Evolutionary conservation across 2,113 vertebrate genomes (phyloP).

Genomic region (Hyperopisus bebe): DNA sequence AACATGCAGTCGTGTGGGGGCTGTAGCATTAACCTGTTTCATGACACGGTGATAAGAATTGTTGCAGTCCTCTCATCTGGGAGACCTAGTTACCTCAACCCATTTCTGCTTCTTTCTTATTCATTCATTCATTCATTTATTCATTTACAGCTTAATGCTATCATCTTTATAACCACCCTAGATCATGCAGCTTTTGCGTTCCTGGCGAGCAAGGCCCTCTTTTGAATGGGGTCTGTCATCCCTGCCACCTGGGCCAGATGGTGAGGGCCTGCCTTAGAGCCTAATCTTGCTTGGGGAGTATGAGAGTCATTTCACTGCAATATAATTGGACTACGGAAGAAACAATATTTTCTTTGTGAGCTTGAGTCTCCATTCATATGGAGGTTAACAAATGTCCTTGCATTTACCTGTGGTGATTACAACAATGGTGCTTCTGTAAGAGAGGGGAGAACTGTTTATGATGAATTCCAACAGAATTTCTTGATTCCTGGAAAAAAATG

Average conservation of each 20-base stretch:
- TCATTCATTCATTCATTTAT: background rate
- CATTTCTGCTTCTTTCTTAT: background rate
- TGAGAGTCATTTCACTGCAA: background rate
- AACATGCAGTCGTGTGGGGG: conserved; percentile 30
- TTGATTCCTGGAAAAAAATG: conserved; percentile 41
- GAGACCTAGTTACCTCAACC: conserved; percentile 24
- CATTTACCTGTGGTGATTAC: conserved; percentile 51
- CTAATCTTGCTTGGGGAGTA: conserved; percentile 20
- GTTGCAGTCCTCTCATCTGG: conserved; percentile 42
- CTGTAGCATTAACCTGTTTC: conserved; percentile 30
- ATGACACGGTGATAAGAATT: conserved; percentile 25
- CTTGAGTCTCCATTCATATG: conserved; percentile 51
- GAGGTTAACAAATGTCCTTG: conserved; percentile 59
- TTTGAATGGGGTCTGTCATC: background rate
- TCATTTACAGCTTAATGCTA: conserved; percentile 10
- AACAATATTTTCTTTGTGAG: conserved; percentile 57
- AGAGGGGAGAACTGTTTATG: conserved; percentile 11
- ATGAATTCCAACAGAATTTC: conserved; percentile 37
- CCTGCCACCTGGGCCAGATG: conserved; percentile 50
- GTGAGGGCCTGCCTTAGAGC: conserved; percentile 34
- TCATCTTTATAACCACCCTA: background rate
- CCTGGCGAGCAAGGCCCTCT: background rate
- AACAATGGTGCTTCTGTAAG: conserved; percentile 58
- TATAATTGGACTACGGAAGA: conserved; percentile 37
- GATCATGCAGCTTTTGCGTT: background rate